Evolutionary conservation across 2,797 vertebrate genomes (phyloP).

Genomic region (Trachurus trachurus): DNA sequence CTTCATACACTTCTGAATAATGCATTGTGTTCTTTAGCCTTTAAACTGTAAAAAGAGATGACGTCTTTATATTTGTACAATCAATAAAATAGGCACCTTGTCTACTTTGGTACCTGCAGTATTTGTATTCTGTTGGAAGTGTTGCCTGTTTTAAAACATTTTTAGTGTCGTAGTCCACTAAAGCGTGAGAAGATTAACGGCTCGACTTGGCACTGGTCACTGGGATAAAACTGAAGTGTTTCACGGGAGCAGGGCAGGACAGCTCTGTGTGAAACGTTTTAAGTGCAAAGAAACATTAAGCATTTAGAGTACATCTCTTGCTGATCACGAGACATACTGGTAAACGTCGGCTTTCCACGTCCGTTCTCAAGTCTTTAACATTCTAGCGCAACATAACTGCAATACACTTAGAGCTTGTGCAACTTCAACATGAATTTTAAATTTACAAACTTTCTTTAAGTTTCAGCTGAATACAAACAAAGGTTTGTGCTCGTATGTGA

Average conservation of each 20-base stretch:
- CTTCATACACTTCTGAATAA: conserved; percentile 57
- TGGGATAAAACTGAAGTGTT: conserved; percentile 24
- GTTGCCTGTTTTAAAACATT: conserved; percentile 30
- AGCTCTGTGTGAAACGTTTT: conserved; percentile 60
- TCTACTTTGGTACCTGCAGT: conserved; percentile 44
- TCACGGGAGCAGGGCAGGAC: conserved; percentile 36
- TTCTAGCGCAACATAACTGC: conserved; percentile 63
- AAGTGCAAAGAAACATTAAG: conserved; percentile 82
- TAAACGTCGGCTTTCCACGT: conserved; percentile 61
- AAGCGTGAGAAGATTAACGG: conserved; percentile 33
- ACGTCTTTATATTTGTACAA: conserved; percentile 67
- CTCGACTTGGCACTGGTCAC: conserved; percentile 42
- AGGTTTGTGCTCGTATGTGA: conserved; percentile 27
- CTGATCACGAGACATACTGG: conserved; percentile 70
- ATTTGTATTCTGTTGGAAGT: conserved; percentile 39
- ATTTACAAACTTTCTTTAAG: conserved; percentile 40
- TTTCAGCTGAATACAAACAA: conserved; percentile 37
- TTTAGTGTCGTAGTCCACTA: conserved; percentile 16
- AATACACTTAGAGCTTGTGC: conserved; percentile 58
- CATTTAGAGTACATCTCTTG: conserved; percentile 73
- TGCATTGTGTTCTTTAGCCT: conserved; percentile 34
- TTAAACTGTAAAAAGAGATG: conserved; percentile 47
- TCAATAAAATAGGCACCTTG: conserved; percentile 61
- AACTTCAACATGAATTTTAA: conserved; percentile 59
- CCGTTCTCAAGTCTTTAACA: conserved; percentile 65